Base-by-base conservation (phyloP, 2,888 invertebrate genomes). In the Eristalis pertinax region DNA sequence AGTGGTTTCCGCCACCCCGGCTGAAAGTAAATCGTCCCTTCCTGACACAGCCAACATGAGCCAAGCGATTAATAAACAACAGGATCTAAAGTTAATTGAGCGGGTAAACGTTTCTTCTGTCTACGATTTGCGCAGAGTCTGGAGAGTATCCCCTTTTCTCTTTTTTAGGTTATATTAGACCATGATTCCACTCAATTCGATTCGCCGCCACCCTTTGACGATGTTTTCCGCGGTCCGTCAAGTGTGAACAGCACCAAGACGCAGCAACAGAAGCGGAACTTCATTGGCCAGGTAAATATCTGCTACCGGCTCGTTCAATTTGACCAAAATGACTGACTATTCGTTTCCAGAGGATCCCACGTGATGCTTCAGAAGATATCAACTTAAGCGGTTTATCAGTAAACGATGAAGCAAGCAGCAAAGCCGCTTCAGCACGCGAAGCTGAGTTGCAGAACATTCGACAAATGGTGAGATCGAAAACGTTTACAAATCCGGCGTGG, bases 1-100 rank as follows among this genome's bases (percentile, higher is more conserved):
- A 62, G 4, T 38, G 38, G 13, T 13, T 11, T 2, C 38, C 4
- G 13, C 1, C 11, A 38, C 10, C 11, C 35, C 1, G 38, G 13
- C 50, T 2, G 60, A 79, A 5, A 60, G 3, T 4, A 19, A 0
- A 11, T 41, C 19, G 1, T 13, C 38, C 4, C 2, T 38, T 38
- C 38, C 38, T 4, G 38, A 38, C 2, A 0, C 38, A 38, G 13
- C 38, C 5, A 35, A 60, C 11, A 38, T 24, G 5, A 41, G 24
- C n/a, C 43, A 43, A 29, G 62, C 75, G 24, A 69, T 60, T 32
- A 84, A 72, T 72, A 70, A 75, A 0, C 72, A 75, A 63, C 43
- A 67, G 10, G 70, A 19, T 72, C 26, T 32, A 38, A 75, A 79
- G 50, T 64, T 73, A 24, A 50, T 4, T 15, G 63, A 70, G 58